These are phyloP conservation scores for Ceratoteleas bidentatus DNA, from an alignment of 1,140 invertebrate genomes.

Conservation along the genomic window DNA sequence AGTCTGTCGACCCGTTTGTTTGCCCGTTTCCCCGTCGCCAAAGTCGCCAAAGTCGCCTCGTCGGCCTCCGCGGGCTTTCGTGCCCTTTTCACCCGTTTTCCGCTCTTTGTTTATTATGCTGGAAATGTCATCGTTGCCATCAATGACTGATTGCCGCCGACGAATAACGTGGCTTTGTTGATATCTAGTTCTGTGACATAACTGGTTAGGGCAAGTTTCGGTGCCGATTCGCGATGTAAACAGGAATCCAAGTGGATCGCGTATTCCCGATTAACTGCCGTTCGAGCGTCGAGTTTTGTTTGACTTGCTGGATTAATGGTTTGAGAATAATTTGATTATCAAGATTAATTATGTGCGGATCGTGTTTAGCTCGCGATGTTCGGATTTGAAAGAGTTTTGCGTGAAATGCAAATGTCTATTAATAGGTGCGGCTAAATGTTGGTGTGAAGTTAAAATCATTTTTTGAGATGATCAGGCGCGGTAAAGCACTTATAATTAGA, in stretches of 20 bases:
- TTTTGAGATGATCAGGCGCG: neutral
- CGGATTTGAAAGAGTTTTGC: too few species aligned
- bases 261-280: too few species aligned
- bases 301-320: too few species aligned
- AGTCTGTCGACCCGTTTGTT: slow-evolving; percentile 22
- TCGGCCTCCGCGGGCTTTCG: too few species aligned
- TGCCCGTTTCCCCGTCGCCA: slow-evolving; percentile 63
- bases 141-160: slow-evolving; percentile 1
- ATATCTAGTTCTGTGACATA: neutral
- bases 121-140: too few species aligned
- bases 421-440: slow-evolving; percentile 23
- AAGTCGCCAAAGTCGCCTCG: too few species aligned
- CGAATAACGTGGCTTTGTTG: slow-evolving; percentile 8
- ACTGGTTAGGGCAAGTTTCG: neutral
- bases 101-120: neutral
- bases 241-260: neutral
- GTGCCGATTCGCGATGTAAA: neutral
- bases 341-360: too few species aligned
- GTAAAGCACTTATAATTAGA: neutral
- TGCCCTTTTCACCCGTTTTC: slow-evolving; percentile 58
- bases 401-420: slow-evolving; percentile 24
- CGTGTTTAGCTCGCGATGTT: too few species aligned
- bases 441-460: slow-evolving; percentile 16
- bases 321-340: too few species aligned
- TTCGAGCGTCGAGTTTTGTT: too few species aligned